Evolutionary conservation across 2,113 vertebrate species (phyloP).

Genomic region (Microcebus lehilahytsara): DNA sequence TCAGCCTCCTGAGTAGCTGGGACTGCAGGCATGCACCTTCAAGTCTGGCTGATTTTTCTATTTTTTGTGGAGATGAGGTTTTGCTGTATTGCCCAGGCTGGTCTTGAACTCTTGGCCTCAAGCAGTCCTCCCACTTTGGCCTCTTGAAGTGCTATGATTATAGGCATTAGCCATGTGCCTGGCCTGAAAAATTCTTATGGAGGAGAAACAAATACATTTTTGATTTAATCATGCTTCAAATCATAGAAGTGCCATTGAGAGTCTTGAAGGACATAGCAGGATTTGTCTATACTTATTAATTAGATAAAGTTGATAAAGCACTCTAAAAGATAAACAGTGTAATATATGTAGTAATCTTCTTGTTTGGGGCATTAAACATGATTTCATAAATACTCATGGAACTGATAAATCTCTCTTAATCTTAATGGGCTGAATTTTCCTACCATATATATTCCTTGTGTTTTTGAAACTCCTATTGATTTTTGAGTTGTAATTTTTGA

Average conservation of each 20-base stretch:
- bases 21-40: no score
- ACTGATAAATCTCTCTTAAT: not conserved
- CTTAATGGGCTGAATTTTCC: conserved; percentile 28
- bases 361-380: not conserved
- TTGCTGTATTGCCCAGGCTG: no score
- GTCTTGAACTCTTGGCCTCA: no score
- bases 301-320: not conserved
- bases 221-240: not conserved
- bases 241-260: not conserved
- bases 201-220: conserved; percentile 36
- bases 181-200: not conserved
- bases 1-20: no score
- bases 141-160: no score
- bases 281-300: conserved; percentile 2
- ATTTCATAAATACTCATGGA: not conserved
- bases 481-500: conserved; percentile 16
- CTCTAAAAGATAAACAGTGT: not conserved
- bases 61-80: no score
- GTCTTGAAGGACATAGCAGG: not conserved
- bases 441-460: not conserved
- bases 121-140: no score
- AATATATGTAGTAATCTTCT: not conserved
- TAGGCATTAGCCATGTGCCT: no score
- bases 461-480: not conserved
- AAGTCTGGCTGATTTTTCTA: no score